Base-by-base conservation (phyloP, 2,797 vertebrate species). In the Darevskia nairensis region DNA sequence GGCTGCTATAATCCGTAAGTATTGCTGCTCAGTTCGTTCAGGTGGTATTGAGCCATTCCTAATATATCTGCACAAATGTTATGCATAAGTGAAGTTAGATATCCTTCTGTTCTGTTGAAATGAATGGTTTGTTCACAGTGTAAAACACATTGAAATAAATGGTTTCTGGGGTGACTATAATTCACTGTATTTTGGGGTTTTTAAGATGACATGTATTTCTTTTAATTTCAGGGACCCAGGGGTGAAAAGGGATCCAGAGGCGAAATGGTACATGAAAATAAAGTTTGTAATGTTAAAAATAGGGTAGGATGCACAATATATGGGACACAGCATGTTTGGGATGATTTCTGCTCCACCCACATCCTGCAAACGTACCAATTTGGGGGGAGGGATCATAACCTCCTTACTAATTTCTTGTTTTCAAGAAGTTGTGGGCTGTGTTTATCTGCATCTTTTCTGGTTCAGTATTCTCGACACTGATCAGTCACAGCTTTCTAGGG, bases 171-270 rank as follows among this genome's bases (percentile, higher is more conserved):
- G 4, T 80, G 32, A 80, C 35, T 80, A 69, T 78, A 77, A 25
- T 55, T 90, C 50, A 83, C 8, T 61, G 0, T n/a, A 19, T 8
- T 81, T 88, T n/a, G 68, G 55, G 59, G 3, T 0, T 15, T 55
- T 55, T 55, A 55, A 55, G 50, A 55, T 15, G 75, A 85, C 13
- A 41, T 59, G 74, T 71, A 55, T 74, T 74, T 39, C 15, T 74
- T 39, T 91, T 84, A 90, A 61, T 94, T 94, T 79, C 91, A 99
- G 99, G 99, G 99, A 84, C 96, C 90, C 0, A 97, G 97, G 95
- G 99, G 99, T 90, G 97, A 97, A 90, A 99, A 97, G 93, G 99
- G 99, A 96, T 96, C 93, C 89, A 92, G 93, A 82, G 99, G 99
- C 74, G 98, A 99, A 98, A 98, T 98, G 97, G 99, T 99, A 97